Evolutionary conservation across 37 sponge, comb jelly and placozoan genomes (phyloP).

Genomic region (Halisarca cf. caerulea): DNA sequence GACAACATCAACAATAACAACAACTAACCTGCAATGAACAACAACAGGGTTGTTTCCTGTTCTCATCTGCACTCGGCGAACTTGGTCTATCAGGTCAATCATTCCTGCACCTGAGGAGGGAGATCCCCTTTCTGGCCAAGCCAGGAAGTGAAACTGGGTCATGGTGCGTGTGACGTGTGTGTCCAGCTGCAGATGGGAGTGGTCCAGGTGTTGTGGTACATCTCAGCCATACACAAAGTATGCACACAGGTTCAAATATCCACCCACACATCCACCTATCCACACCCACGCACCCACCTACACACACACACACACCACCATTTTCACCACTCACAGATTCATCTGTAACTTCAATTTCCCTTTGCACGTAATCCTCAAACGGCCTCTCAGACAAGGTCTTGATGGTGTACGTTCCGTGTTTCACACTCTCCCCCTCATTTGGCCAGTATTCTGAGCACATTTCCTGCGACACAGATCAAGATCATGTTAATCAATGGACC

Average conservation of each 20-base stretch:
- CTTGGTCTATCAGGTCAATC: conserved; percentile 83
- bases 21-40: conserved; percentile 87
- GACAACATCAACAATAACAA: neutral
- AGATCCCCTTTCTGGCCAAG: conserved; percentile 84
- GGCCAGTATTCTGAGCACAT: conserved; percentile 85
- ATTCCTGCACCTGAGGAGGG: conserved; percentile 64
- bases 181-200: too few relatives aligned
- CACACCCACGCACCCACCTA: too few relatives aligned
- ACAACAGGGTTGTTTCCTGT: conserved; percentile 85
- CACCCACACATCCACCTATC: neutral
- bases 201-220: too few relatives aligned
- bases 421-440: neutral
- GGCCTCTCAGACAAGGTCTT: conserved; percentile 19
- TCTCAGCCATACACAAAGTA: too few relatives aligned
- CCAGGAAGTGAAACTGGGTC: conserved; percentile 76
- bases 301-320: neutral
- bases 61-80: conserved; percentile 62
- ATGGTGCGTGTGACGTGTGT: conserved; percentile 26
- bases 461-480: too few relatives aligned
- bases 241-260: too few relatives aligned
- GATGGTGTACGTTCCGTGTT: conserved; percentile 14
- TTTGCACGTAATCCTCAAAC: conserved; percentile 51
- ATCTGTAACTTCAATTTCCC: conserved; percentile 73
- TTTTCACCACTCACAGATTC: conserved; percentile 28
- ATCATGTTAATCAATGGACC: too few relatives aligned